Evolutionary conservation across 2,797 vertebrate species (phyloP).

Genomic region (Balearica regulorum): DNA sequence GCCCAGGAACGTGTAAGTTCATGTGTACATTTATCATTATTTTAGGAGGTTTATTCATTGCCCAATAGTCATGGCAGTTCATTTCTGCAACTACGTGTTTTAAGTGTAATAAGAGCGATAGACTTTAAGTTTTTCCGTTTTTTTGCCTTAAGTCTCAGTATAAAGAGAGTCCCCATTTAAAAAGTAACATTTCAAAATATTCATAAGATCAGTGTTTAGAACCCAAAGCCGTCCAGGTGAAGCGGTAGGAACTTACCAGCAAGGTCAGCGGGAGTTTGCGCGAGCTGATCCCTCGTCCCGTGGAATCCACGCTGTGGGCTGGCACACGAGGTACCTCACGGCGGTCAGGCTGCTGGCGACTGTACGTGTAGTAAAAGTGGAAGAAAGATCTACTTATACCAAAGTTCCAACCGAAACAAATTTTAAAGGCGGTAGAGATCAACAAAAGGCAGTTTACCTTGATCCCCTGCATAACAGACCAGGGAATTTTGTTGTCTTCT

Average conservation of each 20-base stretch:
- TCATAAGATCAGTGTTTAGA: neutral
- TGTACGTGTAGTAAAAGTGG: rapidly evolving
- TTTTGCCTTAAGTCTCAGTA: neutral
- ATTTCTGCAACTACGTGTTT: neutral
- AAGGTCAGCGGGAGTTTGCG: rapidly evolving
- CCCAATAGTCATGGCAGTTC: neutral
- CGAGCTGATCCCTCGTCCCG: rapidly evolving
- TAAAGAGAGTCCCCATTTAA: neutral
- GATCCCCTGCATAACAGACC: neutral
- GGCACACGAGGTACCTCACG: rapidly evolving
- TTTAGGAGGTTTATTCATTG: neutral
- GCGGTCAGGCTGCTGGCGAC: neutral
- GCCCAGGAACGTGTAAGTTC: neutral
- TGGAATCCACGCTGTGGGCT: rapidly evolving
- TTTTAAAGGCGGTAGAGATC: neutral
- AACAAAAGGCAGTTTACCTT: neutral
- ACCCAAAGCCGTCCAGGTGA: rapidly evolving
- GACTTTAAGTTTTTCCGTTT: neutral
- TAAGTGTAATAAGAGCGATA: neutral
- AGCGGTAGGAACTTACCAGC: rapidly evolving
- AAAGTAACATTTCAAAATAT: neutral
- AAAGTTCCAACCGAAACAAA: neutral
- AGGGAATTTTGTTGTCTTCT: neutral
- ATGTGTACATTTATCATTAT: neutral
- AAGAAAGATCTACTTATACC: neutral